These are phyloP conservation scores for Leptinotarsa haldemani DNA, from an alignment of 2,888 invertebrate species.

Conservation along the genomic window DNA sequence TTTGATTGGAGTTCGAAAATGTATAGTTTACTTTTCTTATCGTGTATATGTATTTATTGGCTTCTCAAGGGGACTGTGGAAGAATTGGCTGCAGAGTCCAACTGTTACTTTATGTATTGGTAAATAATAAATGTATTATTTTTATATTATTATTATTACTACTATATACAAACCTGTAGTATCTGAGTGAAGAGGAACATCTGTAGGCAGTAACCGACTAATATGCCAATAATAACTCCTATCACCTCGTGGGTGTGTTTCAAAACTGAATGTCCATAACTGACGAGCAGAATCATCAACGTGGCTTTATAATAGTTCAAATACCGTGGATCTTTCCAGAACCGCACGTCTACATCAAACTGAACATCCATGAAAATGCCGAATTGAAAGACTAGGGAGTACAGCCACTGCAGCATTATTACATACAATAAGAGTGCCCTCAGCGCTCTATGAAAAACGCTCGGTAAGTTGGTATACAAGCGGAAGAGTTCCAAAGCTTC, in stretches of 20 bases:
- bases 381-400: background rate
- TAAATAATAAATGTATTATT: no score
- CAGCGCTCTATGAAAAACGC: conserved; percentile 14
- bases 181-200: conserved; percentile 44
- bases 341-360: background rate
- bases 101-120: no score
- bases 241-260: background rate
- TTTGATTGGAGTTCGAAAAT: no score
- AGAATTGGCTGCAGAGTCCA: no score
- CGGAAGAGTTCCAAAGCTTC: conserved; percentile 22
- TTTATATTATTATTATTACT: background rate
- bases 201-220: conserved; percentile 22
- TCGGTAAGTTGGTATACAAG: conserved; percentile 24
- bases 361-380: background rate
- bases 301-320: background rate
- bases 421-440: conserved; percentile 21
- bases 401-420: conserved; percentile 24
- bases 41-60: no score
- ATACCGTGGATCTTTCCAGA: background rate
- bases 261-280: background rate
- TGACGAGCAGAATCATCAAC: conserved; percentile 13
- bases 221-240: conserved; percentile 19
- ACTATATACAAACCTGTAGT: conserved; percentile 41
- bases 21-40: no score
- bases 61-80: no score